A percentile compares a stretch with the other conserved stretches of the same genome.
Evolutionary conservation across 2,888 invertebrate species (phyloP).

Genomic region (Parochlus steinenii): DNA sequence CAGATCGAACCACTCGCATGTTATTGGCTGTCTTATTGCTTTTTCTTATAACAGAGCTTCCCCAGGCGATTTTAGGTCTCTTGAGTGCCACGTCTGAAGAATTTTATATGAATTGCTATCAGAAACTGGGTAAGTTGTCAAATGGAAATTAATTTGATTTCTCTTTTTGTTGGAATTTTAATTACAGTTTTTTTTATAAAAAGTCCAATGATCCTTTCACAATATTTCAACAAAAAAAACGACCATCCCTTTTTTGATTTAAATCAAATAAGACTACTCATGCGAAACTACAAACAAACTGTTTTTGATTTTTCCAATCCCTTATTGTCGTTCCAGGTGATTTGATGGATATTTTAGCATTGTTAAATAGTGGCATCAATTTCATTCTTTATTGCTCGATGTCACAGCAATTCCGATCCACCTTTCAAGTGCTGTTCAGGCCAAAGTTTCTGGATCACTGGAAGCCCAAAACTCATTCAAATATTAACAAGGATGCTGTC

Average conservation of each 20-base stretch:
- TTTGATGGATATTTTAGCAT: conserved; percentile 75
- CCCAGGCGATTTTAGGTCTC: conserved; percentile 65
- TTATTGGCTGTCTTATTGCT: conserved; percentile 68
- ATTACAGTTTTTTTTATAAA: no score
- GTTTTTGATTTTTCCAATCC: no score
- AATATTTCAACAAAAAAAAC: no score
- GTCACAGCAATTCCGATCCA: conserved; percentile 78
- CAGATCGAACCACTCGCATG: conserved; percentile 81
- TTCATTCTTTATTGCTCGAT: conserved; percentile 89
- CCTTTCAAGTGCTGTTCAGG: conserved; percentile 58
- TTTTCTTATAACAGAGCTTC: conserved; percentile 78
- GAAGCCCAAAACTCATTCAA: no score
- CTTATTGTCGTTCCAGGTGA: conserved; percentile 39
- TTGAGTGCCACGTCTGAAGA: conserved; percentile 60
- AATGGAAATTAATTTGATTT: no score
- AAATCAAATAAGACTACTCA: no score
- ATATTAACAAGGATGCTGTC: no score
- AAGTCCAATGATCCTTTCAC: no score
- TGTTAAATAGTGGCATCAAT: conserved; percentile 84
- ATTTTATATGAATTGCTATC: conserved; percentile 66
- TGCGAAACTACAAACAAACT: no score
- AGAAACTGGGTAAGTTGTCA: conserved; percentile 48
- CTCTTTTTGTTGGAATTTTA: no score
- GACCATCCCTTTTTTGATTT: no score
- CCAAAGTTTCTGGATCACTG: conserved; percentile 38